phyloP scores from a whole-genome alignment of 2,797 vertebrate species.

The Neopelma chrysocephalum region DNA sequence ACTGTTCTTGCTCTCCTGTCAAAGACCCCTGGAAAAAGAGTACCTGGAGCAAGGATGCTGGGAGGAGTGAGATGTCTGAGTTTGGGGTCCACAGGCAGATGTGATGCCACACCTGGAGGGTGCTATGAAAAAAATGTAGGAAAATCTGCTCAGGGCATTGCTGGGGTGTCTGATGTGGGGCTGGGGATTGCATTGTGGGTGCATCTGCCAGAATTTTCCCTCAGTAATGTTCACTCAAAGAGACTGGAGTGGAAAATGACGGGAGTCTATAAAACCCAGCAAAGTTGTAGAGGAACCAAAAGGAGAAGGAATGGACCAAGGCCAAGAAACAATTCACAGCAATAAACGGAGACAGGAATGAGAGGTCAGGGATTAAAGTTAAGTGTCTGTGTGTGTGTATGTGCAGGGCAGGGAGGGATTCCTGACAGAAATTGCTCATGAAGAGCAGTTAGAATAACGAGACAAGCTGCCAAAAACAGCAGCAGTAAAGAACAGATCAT shows the following conservation, averaged over 20 bases:
- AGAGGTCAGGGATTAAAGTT: slow-evolving; percentile 40
- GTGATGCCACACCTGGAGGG: neutral
- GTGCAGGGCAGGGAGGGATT: neutral
- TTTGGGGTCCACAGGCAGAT: neutral
- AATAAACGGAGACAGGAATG: slow-evolving; percentile 27
- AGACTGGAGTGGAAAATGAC: neutral
- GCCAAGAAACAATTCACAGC: slow-evolving; percentile 33
- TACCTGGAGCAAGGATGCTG: neutral
- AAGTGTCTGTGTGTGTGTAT: neutral
- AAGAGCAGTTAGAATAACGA: slow-evolving; percentile 2
- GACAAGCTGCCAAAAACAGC: slow-evolving; percentile 35
- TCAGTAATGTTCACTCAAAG: slow-evolving; percentile 12
- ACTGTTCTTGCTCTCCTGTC: neutral
- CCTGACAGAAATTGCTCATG: slow-evolving; percentile 10
- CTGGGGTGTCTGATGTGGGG: neutral
- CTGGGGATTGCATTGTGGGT: neutral
- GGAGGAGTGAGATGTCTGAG: neutral
- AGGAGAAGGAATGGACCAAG: neutral
- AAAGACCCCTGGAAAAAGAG: neutral
- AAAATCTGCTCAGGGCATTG: neutral
- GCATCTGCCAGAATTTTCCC: neutral
- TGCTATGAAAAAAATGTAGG: neutral
- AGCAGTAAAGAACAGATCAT: neutral
- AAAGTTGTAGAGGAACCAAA: neutral
- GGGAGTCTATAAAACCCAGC: slow-evolving; percentile 15